These are phyloP conservation scores for Aphis craccivora DNA, from an alignment of 1,140 invertebrate genomes.

Conservation along the genomic window DNA sequence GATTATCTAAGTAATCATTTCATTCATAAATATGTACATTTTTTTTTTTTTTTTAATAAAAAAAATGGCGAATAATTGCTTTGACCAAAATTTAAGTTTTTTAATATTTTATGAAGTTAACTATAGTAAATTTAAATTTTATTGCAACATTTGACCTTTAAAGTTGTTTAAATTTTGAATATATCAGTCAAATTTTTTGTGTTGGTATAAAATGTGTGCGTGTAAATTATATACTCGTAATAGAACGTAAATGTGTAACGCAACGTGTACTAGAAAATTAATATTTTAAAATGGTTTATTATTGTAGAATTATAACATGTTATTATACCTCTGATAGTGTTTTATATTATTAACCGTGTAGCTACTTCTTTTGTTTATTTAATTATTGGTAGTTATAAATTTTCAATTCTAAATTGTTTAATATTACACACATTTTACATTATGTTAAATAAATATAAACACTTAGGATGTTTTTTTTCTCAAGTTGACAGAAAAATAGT, in stretches of 20 bases:
- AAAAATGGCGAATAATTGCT: not conserved
- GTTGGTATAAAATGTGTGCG: not conserved
- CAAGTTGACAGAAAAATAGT: not conserved
- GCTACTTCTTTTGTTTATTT: not conserved
- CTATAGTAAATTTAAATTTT: not conserved
- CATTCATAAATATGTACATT: not conserved
- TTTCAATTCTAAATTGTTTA: not conserved
- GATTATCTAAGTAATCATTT: not conserved
- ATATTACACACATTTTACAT: not conserved
- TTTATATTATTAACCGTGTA: not conserved
- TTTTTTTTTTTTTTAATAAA: no score
- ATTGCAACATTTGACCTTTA: not conserved
- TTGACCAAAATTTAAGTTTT: not conserved
- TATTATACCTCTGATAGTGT: not conserved
- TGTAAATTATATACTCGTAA: slow-evolving; percentile 10
- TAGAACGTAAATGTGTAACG: not conserved
- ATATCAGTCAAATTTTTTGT: not conserved
- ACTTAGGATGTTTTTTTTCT: not conserved
- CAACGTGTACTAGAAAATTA: not conserved
- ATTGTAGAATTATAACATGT: not conserved
- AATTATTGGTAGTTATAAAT: not conserved
- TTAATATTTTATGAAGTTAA: not conserved
- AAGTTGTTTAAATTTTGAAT: not conserved
- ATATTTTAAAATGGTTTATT: not conserved
- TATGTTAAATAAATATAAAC: not conserved